Percentiles rank a stretch among this genome's conserved stretches.
Evolutionary conservation across 2,888 invertebrate genomes (phyloP).

Genomic region (Frankliniella intonsa): DNA sequence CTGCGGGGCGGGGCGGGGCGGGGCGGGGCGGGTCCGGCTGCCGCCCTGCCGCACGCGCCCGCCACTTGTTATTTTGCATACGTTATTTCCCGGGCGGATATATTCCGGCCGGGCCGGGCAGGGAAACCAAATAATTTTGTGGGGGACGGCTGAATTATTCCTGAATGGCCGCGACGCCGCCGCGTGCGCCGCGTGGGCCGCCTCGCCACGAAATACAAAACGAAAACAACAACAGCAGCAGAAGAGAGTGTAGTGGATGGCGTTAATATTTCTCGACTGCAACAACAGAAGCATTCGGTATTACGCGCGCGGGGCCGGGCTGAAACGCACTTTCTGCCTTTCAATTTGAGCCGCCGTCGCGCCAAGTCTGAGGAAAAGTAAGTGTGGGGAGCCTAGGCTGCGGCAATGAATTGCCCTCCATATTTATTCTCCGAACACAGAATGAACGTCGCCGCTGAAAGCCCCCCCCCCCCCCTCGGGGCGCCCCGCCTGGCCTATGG

Average conservation of each 20-base stretch:
- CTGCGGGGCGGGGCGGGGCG: neutral
- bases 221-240: no score
- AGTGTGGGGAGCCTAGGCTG: neutral
- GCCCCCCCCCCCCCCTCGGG: neutral
- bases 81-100: no score
- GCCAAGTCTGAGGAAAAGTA: neutral
- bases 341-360: neutral
- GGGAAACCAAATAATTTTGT: no score
- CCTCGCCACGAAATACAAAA: no score
- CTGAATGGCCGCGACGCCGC: no score
- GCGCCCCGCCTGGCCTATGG: neutral
- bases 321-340: neutral
- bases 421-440: neutral
- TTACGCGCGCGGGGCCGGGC: neutral
- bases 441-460: neutral
- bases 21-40: neutral
- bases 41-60: neutral
- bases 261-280: no score
- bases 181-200: no score
- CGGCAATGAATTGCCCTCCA: conserved; percentile 1
- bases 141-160: neutral
- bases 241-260: no score
- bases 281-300: neutral
- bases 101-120: no score
- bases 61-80: neutral